Conservation (phyloP, 1,140 invertebrate genomes). For the Mya arenaria region DNA sequence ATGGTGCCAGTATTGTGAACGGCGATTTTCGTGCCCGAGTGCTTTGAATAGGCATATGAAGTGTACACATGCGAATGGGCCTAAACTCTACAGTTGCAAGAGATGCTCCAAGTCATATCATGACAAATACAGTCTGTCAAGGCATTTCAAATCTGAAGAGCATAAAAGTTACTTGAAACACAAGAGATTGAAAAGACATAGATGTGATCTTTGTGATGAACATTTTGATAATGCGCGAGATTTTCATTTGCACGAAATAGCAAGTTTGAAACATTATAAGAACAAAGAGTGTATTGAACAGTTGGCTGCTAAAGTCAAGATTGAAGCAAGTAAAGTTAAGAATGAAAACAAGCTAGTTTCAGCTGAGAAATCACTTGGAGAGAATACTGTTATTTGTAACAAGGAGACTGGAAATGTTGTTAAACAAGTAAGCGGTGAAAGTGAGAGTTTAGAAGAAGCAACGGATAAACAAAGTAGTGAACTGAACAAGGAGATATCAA, state of each 20-base stretch:
- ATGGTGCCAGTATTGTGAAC: slow-evolving; percentile 40
- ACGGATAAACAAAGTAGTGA: no score
- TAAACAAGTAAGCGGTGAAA: not conserved
- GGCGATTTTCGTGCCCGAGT: slow-evolving; percentile 54
- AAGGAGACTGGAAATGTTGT: not conserved
- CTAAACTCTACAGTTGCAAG: slow-evolving; percentile 62
- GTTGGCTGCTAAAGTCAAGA: not conserved
- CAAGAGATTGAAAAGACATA: not conserved
- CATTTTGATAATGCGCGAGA: no score
- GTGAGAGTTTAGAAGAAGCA: not conserved
- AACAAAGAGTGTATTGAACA: not conserved
- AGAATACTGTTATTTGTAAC: not conserved
- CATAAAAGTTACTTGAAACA: no score
- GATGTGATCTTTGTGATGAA: not conserved
- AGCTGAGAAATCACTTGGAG: not conserved
- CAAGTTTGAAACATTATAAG: not conserved
- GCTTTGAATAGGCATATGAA: slow-evolving; percentile 65
- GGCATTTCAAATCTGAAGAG: slow-evolving; percentile 48
- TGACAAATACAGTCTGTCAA: slow-evolving; percentile 54
- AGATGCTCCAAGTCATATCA: slow-evolving; percentile 60
- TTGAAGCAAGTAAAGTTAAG: not conserved
- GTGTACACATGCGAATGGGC: slow-evolving; percentile 59
- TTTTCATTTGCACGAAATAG: no score
- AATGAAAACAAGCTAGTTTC: not conserved
- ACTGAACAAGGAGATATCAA: no score